These are phyloP conservation scores for Theonella swinhoei DNA, from an alignment of 37 sponge, comb jelly and placozoan genomes.

Conservation along the genomic window DNA sequence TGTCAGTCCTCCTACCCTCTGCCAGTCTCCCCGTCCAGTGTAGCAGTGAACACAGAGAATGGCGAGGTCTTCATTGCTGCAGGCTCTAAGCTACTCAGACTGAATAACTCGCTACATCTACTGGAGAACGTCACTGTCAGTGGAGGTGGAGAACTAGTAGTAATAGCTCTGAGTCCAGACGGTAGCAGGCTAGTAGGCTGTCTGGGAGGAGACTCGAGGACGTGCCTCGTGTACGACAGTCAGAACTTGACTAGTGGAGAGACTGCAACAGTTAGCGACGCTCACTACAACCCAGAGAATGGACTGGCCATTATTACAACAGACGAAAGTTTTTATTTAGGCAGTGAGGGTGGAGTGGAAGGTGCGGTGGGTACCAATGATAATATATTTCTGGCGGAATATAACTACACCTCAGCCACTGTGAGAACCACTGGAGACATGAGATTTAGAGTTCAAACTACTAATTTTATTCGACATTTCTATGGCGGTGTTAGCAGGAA, in stretches of 20 bases:
- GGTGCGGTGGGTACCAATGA: not conserved
- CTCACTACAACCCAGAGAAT: not conserved
- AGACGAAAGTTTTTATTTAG: no score
- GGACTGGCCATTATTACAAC: constrained; percentile 8
- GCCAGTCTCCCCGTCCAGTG: not conserved
- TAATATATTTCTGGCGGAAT: not conserved
- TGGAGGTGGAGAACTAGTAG: not conserved
- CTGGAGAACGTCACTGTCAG: constrained; percentile 7
- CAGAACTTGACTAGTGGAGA: no score
- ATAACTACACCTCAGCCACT: not conserved
- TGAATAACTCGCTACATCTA: constrained; percentile 4
- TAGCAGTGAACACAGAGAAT: not conserved
- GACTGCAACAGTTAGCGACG: not conserved
- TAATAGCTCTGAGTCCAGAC: constrained; percentile 16
- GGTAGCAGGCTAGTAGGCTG: constrained; percentile 27
- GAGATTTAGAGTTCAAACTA: no score
- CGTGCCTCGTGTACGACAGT: constrained; percentile 38
- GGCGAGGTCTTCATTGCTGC: constrained; percentile 29
- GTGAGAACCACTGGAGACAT: not conserved
- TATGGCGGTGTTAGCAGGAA: no score
- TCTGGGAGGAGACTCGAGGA: constrained; percentile 6
- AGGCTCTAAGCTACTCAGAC: constrained; percentile 21
- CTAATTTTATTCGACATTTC: no score
- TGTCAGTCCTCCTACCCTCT: not conserved
- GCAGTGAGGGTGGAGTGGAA: no score